phyloP scores from a whole-genome alignment of 2,113 vertebrate species.

The Hoplias malabaricus region DNA sequence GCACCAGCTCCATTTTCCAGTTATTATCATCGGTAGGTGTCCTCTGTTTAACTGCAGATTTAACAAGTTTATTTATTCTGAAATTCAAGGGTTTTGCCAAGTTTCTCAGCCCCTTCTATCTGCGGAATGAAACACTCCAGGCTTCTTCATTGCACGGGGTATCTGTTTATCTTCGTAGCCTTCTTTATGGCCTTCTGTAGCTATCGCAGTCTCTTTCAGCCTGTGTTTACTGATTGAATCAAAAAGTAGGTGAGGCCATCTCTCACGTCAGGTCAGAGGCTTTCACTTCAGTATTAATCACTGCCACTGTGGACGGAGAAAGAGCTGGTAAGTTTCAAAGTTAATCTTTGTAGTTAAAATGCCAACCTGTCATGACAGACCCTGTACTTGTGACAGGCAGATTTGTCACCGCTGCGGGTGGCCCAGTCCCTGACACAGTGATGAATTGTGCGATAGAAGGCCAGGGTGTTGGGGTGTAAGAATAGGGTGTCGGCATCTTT shows the following conservation, averaged over 20 bases:
- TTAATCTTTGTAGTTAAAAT: conserved; percentile 59
- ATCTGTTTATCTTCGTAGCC: conserved; percentile 4
- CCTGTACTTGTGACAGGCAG: conserved; percentile 57
- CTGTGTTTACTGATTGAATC: conserved; percentile 10
- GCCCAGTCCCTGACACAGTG: conserved; percentile 57
- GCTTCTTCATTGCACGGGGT: background rate
- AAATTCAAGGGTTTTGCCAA: too few species aligned
- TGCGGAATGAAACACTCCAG: background rate
- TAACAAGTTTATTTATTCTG: conserved; percentile 9
- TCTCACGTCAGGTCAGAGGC: conserved; percentile 13
- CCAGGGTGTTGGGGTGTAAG: conserved; percentile 33
- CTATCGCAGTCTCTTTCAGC: background rate
- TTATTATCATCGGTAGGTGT: background rate
- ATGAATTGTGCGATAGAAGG: conserved; percentile 67
- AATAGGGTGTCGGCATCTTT: background rate
- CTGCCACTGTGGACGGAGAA: conserved; percentile 18
- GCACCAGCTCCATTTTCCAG: background rate
- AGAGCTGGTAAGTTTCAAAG: conserved; percentile 44
- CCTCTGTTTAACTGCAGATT: conserved; percentile 4
- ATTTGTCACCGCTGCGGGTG: conserved; percentile 64
- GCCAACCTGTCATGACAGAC: conserved; percentile 51
- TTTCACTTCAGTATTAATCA: conserved; percentile 42
- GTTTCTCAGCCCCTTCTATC: background rate
- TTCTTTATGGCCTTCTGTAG: background rate
- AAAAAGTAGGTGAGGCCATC: background rate